Evolutionary conservation across 2,113 vertebrate genomes (phyloP).

Genomic region (Albula glossodonta): DNA sequence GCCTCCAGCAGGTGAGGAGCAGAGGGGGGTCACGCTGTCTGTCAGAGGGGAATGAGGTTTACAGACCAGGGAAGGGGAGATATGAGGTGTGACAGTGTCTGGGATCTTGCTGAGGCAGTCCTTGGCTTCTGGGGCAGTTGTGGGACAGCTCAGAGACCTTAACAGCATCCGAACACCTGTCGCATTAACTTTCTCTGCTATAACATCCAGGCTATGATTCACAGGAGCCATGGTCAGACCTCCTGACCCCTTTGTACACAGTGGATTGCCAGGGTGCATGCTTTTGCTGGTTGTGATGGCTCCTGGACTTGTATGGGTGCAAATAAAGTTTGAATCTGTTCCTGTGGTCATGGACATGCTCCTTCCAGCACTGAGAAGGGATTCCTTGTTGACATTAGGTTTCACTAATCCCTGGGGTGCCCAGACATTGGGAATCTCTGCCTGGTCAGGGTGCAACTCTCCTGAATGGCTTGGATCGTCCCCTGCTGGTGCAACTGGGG

Average conservation of each 20-base stretch:
- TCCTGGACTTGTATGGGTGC: neutral
- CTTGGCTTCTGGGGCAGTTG: neutral
- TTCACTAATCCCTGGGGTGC: neutral
- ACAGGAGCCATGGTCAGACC: neutral
- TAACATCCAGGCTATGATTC: neutral
- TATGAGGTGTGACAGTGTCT: neutral
- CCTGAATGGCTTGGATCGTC: constrained; percentile 9
- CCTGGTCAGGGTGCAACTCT: neutral
- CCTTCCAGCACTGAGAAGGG: neutral
- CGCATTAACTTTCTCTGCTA: neutral
- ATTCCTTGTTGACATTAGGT: neutral
- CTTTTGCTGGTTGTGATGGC: neutral
- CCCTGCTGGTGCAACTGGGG: neutral
- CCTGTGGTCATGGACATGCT: neutral
- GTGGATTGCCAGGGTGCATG: neutral
- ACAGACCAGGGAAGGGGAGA: neutral
- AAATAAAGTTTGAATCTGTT: neutral
- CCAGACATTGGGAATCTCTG: neutral
- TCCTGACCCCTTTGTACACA: neutral
- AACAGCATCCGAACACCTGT: neutral
- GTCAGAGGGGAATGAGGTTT: neutral
- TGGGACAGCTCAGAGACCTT: neutral
- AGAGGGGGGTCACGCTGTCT: neutral
- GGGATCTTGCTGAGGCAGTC: neutral
- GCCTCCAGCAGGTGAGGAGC: neutral